A percentile compares a stretch with the other conserved stretches of the same genome.
phyloP scores from a whole-genome alignment of 2,797 vertebrate species.

The Graptemys geographica region DNA sequence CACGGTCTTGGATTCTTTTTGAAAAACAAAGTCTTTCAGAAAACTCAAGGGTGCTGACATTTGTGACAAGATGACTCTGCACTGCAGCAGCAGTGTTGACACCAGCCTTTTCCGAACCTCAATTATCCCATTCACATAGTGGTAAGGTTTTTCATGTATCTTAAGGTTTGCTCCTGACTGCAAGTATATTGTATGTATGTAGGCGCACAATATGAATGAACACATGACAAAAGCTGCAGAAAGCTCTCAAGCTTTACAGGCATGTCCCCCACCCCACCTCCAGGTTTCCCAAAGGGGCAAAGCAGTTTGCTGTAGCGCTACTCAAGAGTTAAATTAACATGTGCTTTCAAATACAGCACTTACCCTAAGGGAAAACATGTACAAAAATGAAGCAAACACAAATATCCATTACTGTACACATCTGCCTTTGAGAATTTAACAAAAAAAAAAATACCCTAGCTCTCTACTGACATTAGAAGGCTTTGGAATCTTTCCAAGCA shows the following conservation, averaged over 20 bases:
- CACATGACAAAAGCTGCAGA: slow-evolving; percentile 23
- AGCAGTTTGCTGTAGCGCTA: slow-evolving; percentile 21
- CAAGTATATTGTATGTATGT: slow-evolving; percentile 13
- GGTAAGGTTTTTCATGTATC: not conserved
- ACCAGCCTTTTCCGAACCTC: not conserved
- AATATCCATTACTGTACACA: slow-evolving; percentile 52
- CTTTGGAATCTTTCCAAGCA: slow-evolving; percentile 42
- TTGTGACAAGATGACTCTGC: slow-evolving; percentile 1
- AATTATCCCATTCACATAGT: not conserved
- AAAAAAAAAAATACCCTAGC: slow-evolving; percentile 11
- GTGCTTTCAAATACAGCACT: slow-evolving; percentile 53
- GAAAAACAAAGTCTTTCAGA: not conserved
- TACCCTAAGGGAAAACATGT: slow-evolving; percentile 56
- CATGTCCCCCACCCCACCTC: slow-evolving; percentile 12
- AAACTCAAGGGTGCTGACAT: not conserved
- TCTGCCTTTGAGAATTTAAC: not conserved
- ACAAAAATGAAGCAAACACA: slow-evolving; percentile 53
- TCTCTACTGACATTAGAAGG: not conserved
- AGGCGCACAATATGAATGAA: slow-evolving; percentile 29
- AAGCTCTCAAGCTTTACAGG: slow-evolving; percentile 18
- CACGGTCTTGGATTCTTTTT: not conserved
- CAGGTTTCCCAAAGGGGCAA: slow-evolving; percentile 29
- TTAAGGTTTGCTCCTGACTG: not conserved
- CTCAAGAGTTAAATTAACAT: slow-evolving; percentile 56
- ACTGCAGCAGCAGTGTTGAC: slow-evolving; percentile 8